Percentiles rank a stretch among this genome's conserved stretches.
Evolutionary conservation across 2,113 vertebrate genomes (phyloP).

Genomic region (Myanophis thanlyinensis): DNA sequence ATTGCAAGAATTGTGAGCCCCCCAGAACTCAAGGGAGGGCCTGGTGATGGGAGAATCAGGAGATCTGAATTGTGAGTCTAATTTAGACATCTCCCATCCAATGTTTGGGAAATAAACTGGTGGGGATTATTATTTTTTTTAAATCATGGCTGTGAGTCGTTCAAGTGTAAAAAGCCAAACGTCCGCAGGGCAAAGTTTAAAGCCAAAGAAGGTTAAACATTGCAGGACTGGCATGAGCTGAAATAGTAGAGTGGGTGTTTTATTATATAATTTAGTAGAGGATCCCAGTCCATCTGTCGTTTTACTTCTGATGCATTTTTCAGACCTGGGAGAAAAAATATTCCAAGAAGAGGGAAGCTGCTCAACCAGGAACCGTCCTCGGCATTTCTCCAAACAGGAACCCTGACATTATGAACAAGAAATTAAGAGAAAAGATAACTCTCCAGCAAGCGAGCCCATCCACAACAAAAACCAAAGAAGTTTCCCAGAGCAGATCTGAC

Average conservation of each 20-base stretch:
- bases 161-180: background rate
- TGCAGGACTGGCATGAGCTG: background rate
- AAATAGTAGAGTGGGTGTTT: background rate
- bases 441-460: conserved; percentile 19
- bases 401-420: conserved; percentile 45
- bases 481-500: background rate
- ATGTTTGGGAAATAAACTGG: background rate
- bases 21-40: background rate
- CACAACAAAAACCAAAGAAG: background rate
- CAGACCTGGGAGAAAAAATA: conserved; percentile 38
- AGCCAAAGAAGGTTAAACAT: conserved; percentile 6
- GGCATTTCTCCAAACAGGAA: background rate
- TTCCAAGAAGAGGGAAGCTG: background rate
- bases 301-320: background rate
- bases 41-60: background rate
- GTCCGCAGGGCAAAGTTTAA: background rate
- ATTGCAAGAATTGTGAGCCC: background rate
- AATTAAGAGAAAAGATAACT: conserved; percentile 63
- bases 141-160: background rate
- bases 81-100: background rate
- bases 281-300: background rate
- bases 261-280: background rate
- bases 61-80: background rate
- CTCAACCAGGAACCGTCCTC: background rate
- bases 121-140: background rate